phyloP scores from a whole-genome alignment of 2,797 vertebrate species.

The Enteromius viviparus region DNA sequence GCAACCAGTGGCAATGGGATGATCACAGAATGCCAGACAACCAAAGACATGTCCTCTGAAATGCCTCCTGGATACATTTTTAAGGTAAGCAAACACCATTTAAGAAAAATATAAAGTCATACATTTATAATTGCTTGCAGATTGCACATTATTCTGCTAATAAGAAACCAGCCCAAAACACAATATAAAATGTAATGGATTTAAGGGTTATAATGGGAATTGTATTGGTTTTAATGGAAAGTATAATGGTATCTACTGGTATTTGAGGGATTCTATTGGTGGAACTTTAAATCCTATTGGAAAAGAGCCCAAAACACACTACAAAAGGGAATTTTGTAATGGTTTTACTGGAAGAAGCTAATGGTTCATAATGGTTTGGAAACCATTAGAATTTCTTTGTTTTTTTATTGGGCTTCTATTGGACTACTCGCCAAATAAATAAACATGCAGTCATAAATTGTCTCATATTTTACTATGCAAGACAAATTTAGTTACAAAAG shows the following conservation, averaged over 20 bases:
- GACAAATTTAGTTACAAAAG: not conserved
- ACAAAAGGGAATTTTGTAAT: no score
- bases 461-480: not conserved
- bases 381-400: no score
- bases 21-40: slow-evolving; percentile 56
- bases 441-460: not conserved
- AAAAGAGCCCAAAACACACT: no score
- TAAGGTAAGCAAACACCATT: slow-evolving; percentile 78
- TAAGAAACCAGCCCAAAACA: not conserved
- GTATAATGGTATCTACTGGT: no score
- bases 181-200: no score
- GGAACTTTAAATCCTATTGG: no score
- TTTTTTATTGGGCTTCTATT: no score
- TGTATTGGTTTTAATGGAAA: no score
- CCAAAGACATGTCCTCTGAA: slow-evolving; percentile 66
- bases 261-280: no score
- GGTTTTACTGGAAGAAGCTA: no score
- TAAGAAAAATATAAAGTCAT: not conserved
- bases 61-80: slow-evolving; percentile 86
- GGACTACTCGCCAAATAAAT: not conserved
- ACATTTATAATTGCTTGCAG: not conserved
- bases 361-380: no score
- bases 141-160: not conserved
- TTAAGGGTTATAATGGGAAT: no score
- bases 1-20: slow-evolving; percentile 70